phyloP scores from a whole-genome alignment of 2,113 vertebrate genomes.

The Apaloderma vittatum region DNA sequence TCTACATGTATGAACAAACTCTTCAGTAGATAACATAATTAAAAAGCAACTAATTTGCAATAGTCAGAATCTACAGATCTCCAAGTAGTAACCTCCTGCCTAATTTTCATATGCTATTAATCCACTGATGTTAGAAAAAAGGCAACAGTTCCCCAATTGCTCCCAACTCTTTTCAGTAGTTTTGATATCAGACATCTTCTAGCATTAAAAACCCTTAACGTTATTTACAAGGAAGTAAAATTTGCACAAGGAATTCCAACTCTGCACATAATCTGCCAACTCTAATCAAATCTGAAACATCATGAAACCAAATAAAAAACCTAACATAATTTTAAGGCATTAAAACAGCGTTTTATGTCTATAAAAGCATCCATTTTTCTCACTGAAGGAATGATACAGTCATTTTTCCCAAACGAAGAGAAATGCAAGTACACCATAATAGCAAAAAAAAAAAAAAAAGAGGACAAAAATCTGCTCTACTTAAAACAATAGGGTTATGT shows the following conservation, averaged over 20 bases:
- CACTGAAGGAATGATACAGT: accelerated
- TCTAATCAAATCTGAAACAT: background rate
- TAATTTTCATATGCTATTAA: background rate
- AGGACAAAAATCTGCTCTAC: background rate
- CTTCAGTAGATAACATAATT: background rate
- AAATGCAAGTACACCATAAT: background rate
- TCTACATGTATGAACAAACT: background rate
- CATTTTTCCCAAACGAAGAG: background rate
- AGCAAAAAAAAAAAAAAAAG: background rate
- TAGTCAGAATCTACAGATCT: background rate
- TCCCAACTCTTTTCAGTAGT: background rate
- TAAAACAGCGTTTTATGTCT: background rate
- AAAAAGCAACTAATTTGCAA: background rate
- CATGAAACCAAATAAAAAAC: background rate
- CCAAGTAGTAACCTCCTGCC: background rate
- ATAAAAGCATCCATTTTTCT: background rate
- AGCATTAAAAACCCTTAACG: background rate
- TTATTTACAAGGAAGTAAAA: background rate
- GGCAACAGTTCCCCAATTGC: background rate
- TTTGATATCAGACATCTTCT: background rate
- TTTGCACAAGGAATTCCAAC: background rate
- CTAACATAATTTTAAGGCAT: background rate
- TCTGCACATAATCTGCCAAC: background rate
- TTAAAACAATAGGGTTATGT: background rate
- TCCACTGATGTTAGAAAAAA: background rate